A percentile compares a stretch with the other conserved stretches of the same genome.
phyloP scores from a whole-genome alignment of 2,113 vertebrate species.

The Pontoporia blainvillei region DNA sequence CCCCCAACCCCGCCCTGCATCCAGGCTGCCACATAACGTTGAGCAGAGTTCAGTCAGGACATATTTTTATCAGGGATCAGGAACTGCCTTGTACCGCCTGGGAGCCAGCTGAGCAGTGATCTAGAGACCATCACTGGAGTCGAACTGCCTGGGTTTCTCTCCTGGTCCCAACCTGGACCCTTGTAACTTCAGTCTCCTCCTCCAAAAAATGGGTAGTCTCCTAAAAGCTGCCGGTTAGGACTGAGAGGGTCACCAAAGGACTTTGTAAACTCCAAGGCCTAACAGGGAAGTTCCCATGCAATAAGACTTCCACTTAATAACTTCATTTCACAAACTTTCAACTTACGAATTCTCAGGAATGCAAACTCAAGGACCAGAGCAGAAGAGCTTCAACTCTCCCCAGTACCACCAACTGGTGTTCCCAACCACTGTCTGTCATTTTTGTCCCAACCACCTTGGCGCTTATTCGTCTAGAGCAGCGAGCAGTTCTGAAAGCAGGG shows the following conservation, averaged over 20 bases:
- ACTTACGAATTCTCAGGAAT: not conserved
- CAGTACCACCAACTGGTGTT: fast-evolving
- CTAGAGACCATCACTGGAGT: not conserved
- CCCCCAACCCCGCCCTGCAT: no score
- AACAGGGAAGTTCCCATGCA: not conserved
- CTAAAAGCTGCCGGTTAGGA: not conserved
- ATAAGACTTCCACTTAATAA: not conserved
- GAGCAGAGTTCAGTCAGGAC: no score
- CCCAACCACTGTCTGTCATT: no score
- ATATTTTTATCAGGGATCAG: not conserved
- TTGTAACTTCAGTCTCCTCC: not conserved
- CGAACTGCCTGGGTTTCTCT: not conserved
- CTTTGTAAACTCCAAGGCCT: not conserved
- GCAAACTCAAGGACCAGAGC: not conserved
- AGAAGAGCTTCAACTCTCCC: fast-evolving
- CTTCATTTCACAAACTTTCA: not conserved
- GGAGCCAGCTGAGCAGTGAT: not conserved
- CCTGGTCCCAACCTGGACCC: not conserved
- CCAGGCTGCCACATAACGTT: no score
- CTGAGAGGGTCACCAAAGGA: not conserved
- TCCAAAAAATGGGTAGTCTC: not conserved
- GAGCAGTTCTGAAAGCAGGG: not conserved
- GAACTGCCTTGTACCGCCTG: not conserved
- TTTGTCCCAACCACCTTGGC: not conserved
- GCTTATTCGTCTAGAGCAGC: no score